Percentiles rank a stretch among this genome's conserved stretches.
Conservation (phyloP, 64 coral and sea anemone species). For the Pocillopora verrucosa region DNA sequence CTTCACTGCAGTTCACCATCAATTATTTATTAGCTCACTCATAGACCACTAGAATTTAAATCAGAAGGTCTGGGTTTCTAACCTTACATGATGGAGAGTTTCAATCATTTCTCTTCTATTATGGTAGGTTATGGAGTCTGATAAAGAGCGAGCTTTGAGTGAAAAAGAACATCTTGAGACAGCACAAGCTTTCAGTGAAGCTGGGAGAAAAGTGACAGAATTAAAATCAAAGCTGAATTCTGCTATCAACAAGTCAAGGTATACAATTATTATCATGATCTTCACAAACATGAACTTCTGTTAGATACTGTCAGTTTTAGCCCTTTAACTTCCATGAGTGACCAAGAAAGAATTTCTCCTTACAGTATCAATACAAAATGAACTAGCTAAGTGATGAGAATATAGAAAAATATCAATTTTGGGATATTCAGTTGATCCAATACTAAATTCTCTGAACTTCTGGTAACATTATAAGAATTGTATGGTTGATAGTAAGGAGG, state of each 20-base stretch:
- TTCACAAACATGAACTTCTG: not conserved
- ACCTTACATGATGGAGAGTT: not conserved
- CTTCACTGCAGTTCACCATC: too few relatives aligned
- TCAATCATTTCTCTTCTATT: not conserved
- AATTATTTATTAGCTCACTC: too few relatives aligned
- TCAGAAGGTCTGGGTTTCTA: too few relatives aligned
- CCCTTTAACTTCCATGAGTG: not conserved
- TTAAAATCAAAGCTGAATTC: slow-evolving; percentile 80
- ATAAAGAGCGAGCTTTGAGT: slow-evolving; percentile 62
- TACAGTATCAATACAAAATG: too few relatives aligned
- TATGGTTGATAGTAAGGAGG: too few relatives aligned
- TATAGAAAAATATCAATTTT: too few relatives aligned
- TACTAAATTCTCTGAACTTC: too few relatives aligned
- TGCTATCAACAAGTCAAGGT: slow-evolving; percentile 89
- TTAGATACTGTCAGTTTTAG: not conserved
- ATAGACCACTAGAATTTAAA: too few relatives aligned
- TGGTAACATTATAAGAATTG: too few relatives aligned
- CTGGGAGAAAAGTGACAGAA: slow-evolving; percentile 64
- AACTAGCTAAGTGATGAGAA: too few relatives aligned
- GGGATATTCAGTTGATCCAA: too few relatives aligned
- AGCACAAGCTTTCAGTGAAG: slow-evolving; percentile 64
- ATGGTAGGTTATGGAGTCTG: slow-evolving; percentile 82
- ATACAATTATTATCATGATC: not conserved
- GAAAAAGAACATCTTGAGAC: slow-evolving; percentile 72
- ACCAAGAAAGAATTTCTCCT: too few relatives aligned